Base-by-base conservation (phyloP, 2,888 invertebrate genomes). In the Platycnemis pennipes region DNA sequence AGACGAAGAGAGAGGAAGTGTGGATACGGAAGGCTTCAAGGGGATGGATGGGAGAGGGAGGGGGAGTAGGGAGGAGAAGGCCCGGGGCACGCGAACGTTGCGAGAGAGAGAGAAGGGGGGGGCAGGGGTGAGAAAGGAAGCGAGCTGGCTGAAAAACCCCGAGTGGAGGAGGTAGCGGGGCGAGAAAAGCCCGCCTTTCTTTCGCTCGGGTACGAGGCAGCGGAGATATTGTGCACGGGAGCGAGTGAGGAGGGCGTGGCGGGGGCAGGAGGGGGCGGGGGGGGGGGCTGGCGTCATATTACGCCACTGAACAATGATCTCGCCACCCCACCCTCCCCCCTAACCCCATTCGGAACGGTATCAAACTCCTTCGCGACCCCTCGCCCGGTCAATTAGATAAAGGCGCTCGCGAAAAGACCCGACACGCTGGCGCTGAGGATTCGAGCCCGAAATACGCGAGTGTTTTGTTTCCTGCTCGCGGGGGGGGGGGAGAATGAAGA, bases 81-180 rank as follows among this genome's bases (percentile, higher is more conserved):
- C 56, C 22, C 53, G 16, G 53, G 37, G 53, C 45, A 31, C 89
- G 49, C 45, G 69, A 88, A 94, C 63, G 44, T 46, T 31, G 94
- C 2, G 46, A 94, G 89, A 85, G n/a, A 63, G 45, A 88, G 77
- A 42, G 42, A 94, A 88, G 94, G 31, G 63, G 46, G 89, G 22
- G 88, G 53, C 63, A 26, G 45, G 87, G 45, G n/a, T 8, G 87
- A 44, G 16, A 87, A 19, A 85, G n/a, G n/a, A 44, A n/a, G 31
- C 42, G 37, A 7, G 37, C 16, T 11, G 19, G 44, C 4, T 19
- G 87, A n/a, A 87, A 16, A 26, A 45, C 11, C 16, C n/a, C 26
- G 44, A 22, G 45, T 16, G 87, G 44, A 86, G 31, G 5, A 7
- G 44, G 45, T 45, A 87, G 45, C 77, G 77, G 77, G 37, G 77